A percentile compares a stretch with the other conserved stretches of the same genome.
Evolutionary conservation across 2,888 invertebrate species (phyloP).

Genomic region (Euzophera pinguis): DNA sequence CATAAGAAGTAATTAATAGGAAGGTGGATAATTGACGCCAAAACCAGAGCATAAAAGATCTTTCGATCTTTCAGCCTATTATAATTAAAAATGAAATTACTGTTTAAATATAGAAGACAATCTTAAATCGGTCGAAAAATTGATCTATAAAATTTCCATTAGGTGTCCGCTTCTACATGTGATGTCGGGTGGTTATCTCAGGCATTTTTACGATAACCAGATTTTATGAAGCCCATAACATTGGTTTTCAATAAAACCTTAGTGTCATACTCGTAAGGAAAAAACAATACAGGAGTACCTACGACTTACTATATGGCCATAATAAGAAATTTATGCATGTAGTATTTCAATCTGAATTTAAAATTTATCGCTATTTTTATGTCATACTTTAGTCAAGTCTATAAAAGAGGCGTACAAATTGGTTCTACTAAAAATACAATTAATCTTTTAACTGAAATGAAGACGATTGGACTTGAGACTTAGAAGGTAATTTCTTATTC

Average conservation of each 20-base stretch:
- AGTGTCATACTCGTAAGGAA: conserved; percentile 40
- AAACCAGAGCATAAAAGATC: too few species aligned
- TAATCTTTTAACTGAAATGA: too few species aligned
- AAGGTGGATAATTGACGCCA: too few species aligned
- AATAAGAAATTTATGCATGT: conserved; percentile 43
- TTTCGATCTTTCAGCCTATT: too few species aligned
- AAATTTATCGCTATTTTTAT: conserved; percentile 19
- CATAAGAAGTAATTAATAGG: too few species aligned
- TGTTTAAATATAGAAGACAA: conserved; percentile 27
- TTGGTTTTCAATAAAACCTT: conserved; percentile 58
- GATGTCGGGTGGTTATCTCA: conserved; percentile 48
- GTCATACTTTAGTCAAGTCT: conserved; percentile 11
- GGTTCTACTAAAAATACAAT: not conserved
- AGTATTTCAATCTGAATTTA: conserved; percentile 35
- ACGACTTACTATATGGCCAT: conserved; percentile 38
- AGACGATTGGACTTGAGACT: not conserved
- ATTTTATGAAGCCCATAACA: conserved; percentile 59
- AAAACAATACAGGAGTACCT: conserved; percentile 49
- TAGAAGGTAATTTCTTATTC: conserved; percentile 9
- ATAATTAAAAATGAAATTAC: conserved; percentile 12
- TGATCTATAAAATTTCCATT: conserved; percentile 55
- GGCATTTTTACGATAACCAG: conserved; percentile 41
- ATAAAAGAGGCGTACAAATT: not conserved
- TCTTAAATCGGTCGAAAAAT: conserved; percentile 46
- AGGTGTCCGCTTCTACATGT: conserved; percentile 35